phyloP scores from a whole-genome alignment of 2,797 vertebrate species.

The Spondyliosoma cantharus region DNA sequence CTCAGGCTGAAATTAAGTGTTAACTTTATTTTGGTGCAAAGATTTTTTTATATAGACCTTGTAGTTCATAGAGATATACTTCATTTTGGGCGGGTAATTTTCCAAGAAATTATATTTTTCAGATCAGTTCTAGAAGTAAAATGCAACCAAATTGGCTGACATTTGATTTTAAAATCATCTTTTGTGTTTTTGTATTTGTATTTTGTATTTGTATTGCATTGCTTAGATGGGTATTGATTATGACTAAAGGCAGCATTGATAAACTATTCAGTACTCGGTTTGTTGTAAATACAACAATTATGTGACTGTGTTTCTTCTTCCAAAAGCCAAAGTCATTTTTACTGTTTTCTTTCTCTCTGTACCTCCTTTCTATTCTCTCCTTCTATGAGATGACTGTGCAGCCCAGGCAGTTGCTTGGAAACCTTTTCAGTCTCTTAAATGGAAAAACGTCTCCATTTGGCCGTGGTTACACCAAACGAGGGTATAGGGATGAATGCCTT shows the following conservation, averaged over 20 bases:
- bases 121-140: too few species aligned
- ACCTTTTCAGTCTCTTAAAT: constrained; percentile 33
- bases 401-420: constrained; percentile 43
- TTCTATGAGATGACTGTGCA: constrained; percentile 25
- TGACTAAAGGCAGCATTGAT: constrained; percentile 7
- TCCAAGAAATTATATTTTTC: too few species aligned
- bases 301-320: background rate
- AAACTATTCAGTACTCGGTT: background rate
- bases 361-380: background rate
- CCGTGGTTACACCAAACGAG: background rate
- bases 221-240: background rate
- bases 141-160: background rate
- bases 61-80: too few species aligned
- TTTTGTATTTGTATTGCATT: too few species aligned
- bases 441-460: constrained; percentile 1
- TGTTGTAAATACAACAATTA: constrained; percentile 4
- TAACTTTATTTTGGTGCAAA: too few species aligned
- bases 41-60: too few species aligned
- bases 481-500: background rate
- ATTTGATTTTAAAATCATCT: constrained; percentile 8
- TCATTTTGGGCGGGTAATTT: too few species aligned
- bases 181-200: background rate
- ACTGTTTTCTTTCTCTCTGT: background rate
- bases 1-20: too few species aligned
- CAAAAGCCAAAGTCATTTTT: background rate